These are phyloP conservation scores for Ectropis crepuscularia DNA, from an alignment of 2,888 invertebrate genomes.

Conservation along the genomic window DNA sequence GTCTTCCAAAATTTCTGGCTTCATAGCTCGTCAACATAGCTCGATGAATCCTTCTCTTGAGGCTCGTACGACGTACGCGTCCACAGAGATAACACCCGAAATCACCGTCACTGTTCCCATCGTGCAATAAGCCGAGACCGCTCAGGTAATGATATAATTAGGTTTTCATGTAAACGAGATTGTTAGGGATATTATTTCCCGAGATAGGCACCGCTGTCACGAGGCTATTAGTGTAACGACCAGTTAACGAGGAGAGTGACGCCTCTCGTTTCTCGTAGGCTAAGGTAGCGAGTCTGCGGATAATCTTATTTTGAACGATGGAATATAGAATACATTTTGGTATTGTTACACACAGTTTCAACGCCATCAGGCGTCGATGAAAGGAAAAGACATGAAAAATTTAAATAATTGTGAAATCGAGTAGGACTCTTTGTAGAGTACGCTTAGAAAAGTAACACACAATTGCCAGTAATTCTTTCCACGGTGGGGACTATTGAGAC, in stretches of 20 bases:
- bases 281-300: slow-evolving; percentile 5
- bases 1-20: too few relatives aligned
- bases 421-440: too few relatives aligned
- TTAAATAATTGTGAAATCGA: too few relatives aligned
- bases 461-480: too few relatives aligned
- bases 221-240: slow-evolving; percentile 46
- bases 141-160: slow-evolving; percentile 33
- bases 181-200: slow-evolving; percentile 36
- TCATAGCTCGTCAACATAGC: too few relatives aligned
- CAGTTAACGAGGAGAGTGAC: slow-evolving; percentile 44
- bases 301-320: slow-evolving; percentile 29
- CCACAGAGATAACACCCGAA: slow-evolving; percentile 10
- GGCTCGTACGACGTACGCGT: not conserved
- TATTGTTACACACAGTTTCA: not conserved
- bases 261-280: slow-evolving; percentile 22
- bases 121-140: slow-evolving; percentile 19
- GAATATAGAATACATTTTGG: slow-evolving; percentile 5
- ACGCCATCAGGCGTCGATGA: too few relatives aligned
- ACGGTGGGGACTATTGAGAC: too few relatives aligned
- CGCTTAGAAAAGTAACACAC: too few relatives aligned
- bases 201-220: slow-evolving; percentile 37
- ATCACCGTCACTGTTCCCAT: slow-evolving; percentile 4
- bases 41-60: too few relatives aligned
- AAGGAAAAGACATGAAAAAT: too few relatives aligned
- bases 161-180: slow-evolving; percentile 33